Percentiles rank a stretch among this genome's conserved stretches.
Conservation (phyloP, 1,140 invertebrate genomes). For the Dolichoris vasculosae region DNA sequence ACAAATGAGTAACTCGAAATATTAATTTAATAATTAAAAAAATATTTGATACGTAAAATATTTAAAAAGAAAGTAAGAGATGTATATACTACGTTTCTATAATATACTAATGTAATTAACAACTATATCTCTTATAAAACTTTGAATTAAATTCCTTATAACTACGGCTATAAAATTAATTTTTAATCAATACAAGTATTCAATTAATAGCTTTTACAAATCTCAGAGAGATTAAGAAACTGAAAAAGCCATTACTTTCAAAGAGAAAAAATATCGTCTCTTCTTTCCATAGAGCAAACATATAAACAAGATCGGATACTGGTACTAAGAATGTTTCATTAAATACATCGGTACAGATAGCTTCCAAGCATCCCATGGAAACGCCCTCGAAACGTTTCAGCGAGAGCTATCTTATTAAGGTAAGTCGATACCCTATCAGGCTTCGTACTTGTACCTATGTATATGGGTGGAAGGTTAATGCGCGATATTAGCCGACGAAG, state of each 20-base stretch:
- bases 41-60: too few relatives aligned
- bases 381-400: constrained; percentile 60
- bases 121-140: too few relatives aligned
- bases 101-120: too few relatives aligned
- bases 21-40: too few relatives aligned
- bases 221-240: not conserved
- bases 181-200: too few relatives aligned
- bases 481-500: constrained; percentile 36
- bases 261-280: not conserved
- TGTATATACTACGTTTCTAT: too few relatives aligned
- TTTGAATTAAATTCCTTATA: too few relatives aligned
- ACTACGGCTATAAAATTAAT: too few relatives aligned
- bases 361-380: constrained; percentile 61
- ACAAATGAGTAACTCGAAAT: too few relatives aligned
- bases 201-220: not conserved
- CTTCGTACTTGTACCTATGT: not conserved
- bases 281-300: not conserved
- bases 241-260: not conserved
- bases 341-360: constrained; percentile 50
- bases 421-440: constrained; percentile 65
- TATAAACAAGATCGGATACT: not conserved
- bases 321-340: constrained; percentile 67
- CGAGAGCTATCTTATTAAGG: constrained; percentile 64
- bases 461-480: constrained; percentile 7
- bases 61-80: too few relatives aligned